Evolutionary conservation across 2,797 vertebrate genomes (phyloP), one percentile per base, ranked within the genome.

Genomic region (Dallia pectoralis): DNA sequence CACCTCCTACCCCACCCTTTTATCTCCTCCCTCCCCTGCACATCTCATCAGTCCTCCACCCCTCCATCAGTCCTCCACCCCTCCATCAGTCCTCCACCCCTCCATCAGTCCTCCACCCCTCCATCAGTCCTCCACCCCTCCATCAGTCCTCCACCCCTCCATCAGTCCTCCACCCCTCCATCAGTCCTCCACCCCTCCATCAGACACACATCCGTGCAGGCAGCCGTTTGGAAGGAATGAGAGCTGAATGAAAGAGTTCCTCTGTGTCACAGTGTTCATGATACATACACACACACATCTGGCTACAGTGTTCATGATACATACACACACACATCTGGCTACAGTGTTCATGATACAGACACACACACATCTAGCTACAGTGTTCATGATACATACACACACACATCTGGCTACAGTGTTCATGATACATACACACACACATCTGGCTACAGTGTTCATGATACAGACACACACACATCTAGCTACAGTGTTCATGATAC

Each of bases 191-290:
- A n/a, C n/a, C n/a, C n/a, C n/a, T n/a, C n/a, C n/a, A n/a, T n/a
- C 48, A 83, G 87, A 88, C 83, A 75, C 77, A 87, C 86, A 82
- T 48, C 77, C 69, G 83, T 76, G 78, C 81, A 91, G 48, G 16
- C 48, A 48, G 44, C n/a, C n/a, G n/a, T n/a, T n/a, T 49, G 4
- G 14, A 11, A 48, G 88, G 89, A 91, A 92, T 90, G 89, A 89
- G 80, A 82, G 80, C 86, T 71, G 76, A 76, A 88, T 91, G 91
- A 91, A 91, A 91, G 88, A 86, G 75, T 86, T 86, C 87, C 89
- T 89, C 84, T 92, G 89, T 91, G 87, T 72, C 86, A 89, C 89
- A 90, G 87, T 89, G 86, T 86, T n/a, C n/a, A n/a, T n/a, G n/a
- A n/a, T n/a, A n/a, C n/a, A n/a, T n/a, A n/a, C n/a, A n/a, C n/a